phyloP scores from a whole-genome alignment of 1,140 invertebrate species.

The Bombus balteatus region DNA sequence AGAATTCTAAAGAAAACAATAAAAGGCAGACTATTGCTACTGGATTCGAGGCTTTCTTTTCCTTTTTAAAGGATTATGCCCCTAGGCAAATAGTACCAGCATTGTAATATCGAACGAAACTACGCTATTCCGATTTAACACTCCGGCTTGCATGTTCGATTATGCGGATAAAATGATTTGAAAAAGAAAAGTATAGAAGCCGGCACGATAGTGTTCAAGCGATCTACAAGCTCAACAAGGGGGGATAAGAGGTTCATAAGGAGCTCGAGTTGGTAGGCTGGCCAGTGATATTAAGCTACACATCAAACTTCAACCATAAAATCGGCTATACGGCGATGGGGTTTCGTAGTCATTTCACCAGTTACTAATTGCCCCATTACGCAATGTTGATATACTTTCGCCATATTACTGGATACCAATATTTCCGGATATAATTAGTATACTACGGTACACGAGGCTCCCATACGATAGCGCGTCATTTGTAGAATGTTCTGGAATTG shows the following conservation, averaged over 20 bases:
- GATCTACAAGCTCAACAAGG: not conserved
- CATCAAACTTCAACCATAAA: not conserved
- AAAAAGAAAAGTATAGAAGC: not conserved
- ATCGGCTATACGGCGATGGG: not conserved
- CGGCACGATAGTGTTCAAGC: too few species aligned
- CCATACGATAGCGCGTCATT: not conserved
- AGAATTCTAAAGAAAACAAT: too few species aligned
- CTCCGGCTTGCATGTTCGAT: not conserved
- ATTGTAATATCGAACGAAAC: not conserved
- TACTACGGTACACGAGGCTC: too few species aligned
- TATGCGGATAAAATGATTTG: not conserved
- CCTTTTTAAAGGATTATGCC: too few species aligned
- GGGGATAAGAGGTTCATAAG: not conserved
- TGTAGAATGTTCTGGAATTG: too few species aligned
- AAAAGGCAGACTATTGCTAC: accelerated
- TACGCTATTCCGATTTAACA: not conserved
- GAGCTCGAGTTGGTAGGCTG: not conserved
- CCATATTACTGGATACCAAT: not conserved
- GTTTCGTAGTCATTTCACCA: not conserved
- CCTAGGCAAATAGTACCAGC: too few species aligned
- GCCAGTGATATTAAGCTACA: not conserved
- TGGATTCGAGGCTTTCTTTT: too few species aligned
- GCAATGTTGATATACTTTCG: conserved; percentile 1
- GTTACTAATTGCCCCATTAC: not conserved
- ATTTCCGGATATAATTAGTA: not conserved